phyloP scores from a whole-genome alignment of 1,140 invertebrate genomes.

The Nautilus pompilius region DNA sequence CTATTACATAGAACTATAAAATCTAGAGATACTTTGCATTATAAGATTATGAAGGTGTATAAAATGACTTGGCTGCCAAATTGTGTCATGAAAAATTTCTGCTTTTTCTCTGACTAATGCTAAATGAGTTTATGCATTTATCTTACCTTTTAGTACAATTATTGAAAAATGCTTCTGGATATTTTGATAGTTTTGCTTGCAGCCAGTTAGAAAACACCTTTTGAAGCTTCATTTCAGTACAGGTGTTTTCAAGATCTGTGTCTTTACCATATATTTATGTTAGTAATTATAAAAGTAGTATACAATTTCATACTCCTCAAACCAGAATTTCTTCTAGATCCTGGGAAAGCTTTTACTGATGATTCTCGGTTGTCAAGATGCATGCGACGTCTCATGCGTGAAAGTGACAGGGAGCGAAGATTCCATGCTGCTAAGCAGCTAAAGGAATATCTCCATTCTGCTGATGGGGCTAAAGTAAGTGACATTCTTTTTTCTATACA shows the following conservation, averaged over 20 bases:
- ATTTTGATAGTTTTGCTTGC: neutral
- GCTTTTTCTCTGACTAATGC: too few relatives aligned
- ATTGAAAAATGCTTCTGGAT: neutral
- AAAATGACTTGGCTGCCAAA: too few relatives aligned
- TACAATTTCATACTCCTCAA: neutral
- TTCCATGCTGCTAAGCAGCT: constrained; percentile 33
- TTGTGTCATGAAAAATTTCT: too few relatives aligned
- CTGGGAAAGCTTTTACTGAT: constrained; percentile 26
- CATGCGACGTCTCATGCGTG: constrained; percentile 32
- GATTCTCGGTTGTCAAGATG: constrained; percentile 38
- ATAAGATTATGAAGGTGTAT: too few relatives aligned
- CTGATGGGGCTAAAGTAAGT: constrained; percentile 41
- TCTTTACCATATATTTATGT: neutral
- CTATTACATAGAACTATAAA: too few relatives aligned
- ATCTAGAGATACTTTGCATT: too few relatives aligned
- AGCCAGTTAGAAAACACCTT: neutral
- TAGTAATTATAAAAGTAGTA: neutral
- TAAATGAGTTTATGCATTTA: too few relatives aligned
- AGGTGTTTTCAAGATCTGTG: neutral
- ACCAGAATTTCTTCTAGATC: constrained; percentile 16
- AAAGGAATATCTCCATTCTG: constrained; percentile 31
- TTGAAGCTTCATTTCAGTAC: neutral
- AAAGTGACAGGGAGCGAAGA: constrained; percentile 40
- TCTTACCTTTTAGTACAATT: too few relatives aligned
- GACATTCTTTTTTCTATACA: too few relatives aligned